Evolutionary conservation across 1,140 invertebrate species (phyloP).

Genomic region (Lasioglossum albipes): DNA sequence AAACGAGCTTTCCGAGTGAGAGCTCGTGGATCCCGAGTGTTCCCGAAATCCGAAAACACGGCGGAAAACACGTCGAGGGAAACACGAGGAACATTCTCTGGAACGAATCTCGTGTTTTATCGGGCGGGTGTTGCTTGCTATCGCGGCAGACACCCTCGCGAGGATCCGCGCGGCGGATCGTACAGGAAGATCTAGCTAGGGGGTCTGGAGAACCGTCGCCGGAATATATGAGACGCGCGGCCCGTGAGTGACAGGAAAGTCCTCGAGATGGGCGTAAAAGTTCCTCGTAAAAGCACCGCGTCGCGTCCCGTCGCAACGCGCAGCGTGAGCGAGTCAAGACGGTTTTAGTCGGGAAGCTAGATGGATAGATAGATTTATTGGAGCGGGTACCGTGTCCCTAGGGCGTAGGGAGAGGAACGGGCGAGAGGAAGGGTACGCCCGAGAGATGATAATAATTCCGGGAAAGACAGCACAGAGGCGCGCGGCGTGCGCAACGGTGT

Average conservation of each 20-base stretch:
- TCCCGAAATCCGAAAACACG: not conserved
- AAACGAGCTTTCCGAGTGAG: no score
- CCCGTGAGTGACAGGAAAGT: constrained; percentile 25
- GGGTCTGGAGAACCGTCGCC: constrained; percentile 21
- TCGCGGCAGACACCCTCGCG: not conserved
- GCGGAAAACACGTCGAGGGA: not conserved
- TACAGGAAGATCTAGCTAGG: constrained; percentile 3
- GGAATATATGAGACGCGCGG: constrained; percentile 35
- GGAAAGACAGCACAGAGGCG: not conserved
- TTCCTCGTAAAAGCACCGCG: constrained; percentile 31
- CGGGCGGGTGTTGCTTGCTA: not conserved
- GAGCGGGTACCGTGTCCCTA: not conserved
- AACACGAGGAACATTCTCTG: not conserved
- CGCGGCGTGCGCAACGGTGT: no score
- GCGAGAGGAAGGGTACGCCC: no score
- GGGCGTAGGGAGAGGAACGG: not conserved
- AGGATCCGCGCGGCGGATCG: constrained; percentile 15
- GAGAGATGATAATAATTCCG: not conserved
- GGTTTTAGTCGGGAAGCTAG: not conserved
- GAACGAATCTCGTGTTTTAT: constrained; percentile 28
- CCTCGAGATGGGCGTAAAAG: constrained; percentile 13
- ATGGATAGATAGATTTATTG: constrained; percentile 9
- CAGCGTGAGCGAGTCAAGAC: not conserved
- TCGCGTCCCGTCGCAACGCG: not conserved
- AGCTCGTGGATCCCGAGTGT: no score